A percentile compares a stretch with the other conserved stretches of the same genome.
Evolutionary conservation across 2,113 vertebrate genomes (phyloP).

Genomic region (Plecotus auritus): DNA sequence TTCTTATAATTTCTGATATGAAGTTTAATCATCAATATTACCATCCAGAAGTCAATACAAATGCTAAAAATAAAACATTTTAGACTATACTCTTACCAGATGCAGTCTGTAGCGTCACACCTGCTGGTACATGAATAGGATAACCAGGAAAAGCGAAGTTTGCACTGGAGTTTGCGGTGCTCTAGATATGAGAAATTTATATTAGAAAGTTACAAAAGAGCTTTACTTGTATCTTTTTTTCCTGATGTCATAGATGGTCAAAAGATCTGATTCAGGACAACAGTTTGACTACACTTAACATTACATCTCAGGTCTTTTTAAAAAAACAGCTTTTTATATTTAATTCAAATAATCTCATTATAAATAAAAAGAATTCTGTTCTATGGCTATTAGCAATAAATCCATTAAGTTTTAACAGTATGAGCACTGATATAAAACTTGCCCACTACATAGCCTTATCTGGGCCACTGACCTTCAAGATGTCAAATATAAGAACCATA

Average conservation of each 20-base stretch:
- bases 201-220: slow-evolving; percentile 29
- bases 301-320: slow-evolving; percentile 14
- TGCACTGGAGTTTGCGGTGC: slow-evolving; percentile 73
- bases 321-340: slow-evolving; percentile 9
- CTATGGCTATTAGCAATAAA: neutral
- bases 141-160: slow-evolving; percentile 88
- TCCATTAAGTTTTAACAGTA: neutral
- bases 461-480: neutral
- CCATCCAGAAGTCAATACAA: neutral
- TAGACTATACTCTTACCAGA: slow-evolving; percentile 83
- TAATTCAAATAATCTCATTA: neutral
- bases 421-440: neutral
- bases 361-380: neutral
- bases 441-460: neutral
- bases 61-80: neutral
- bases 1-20: neutral
- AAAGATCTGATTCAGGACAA: slow-evolving; percentile 25
- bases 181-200: slow-evolving; percentile 78
- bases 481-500: neutral
- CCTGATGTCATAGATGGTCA: neutral
- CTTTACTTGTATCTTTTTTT: neutral
- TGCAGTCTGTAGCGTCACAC: slow-evolving; percentile 91
- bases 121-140: slow-evolving; percentile 92
- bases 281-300: neutral
- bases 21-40: neutral